Evolutionary conservation across 2,797 vertebrate genomes (phyloP), one percentile per base, ranked within the genome.

Genomic region (Coregonus suidteri): DNA sequence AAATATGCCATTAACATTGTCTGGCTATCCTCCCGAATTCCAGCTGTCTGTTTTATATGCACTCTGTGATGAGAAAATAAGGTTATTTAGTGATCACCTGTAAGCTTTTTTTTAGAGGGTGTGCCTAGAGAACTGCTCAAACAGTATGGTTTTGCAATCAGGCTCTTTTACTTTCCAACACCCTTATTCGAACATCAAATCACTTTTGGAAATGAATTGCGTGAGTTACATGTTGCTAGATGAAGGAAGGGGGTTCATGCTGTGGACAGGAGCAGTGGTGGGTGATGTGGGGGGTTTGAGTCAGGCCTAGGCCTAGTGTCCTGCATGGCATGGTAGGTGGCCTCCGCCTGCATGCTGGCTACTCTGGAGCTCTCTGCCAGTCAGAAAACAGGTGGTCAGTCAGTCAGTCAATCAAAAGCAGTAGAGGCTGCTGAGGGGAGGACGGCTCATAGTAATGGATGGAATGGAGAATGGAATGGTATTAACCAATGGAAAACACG

Each of bases 291-390:
- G 7, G n/a, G 62, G 71, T 20, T 35, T 18, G 30, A 4, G 13
- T 47, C 47, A 54, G 59, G n/a, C 41, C 9, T 47, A 54, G 59
- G n/a, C 41, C 41, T 47, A 47, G 9, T 47, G 15, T 35, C 72
- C 83, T 65, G 81, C 85, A 76, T 81, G 81, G 68, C 89, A 82
- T 80, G 83, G 87, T 80, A 89, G 91, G 91, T 89, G 91, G 91
- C 91, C 91, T 76, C 79, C 88, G 91, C 90, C 88, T 91, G 92
- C 91, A 88, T 77, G 64, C 70, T 78, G 80, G 82, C 73, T 80
- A 76, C 82, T 81, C 67, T 56, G 75, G 80, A 79, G 77, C 79
- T 82, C 81, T 78, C 53, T 70, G 81, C 83, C 77, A 79, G 81
- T 64, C 59, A 25, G 20, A 54, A 15, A 15, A 4, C 25, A 25